Conservation (phyloP, 1,140 invertebrate genomes). For the Rhagoletis pomonella region DNA sequence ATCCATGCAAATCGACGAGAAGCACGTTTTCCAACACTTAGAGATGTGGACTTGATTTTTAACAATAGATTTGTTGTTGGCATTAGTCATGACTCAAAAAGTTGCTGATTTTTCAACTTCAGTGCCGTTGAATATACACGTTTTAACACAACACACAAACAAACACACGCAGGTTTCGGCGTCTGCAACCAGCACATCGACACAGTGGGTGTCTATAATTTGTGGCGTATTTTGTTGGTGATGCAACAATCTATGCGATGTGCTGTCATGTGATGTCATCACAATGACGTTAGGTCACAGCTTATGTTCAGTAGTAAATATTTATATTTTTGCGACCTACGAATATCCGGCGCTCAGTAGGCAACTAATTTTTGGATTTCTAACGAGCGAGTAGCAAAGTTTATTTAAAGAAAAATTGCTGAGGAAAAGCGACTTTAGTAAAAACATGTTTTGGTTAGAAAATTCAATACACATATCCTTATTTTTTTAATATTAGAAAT, state of each 20-base stretch:
- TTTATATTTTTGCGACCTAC: neutral
- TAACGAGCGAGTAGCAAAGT: neutral
- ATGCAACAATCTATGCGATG: neutral
- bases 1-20: neutral
- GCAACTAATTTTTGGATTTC: neutral
- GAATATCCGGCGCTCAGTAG: constrained; percentile 21
- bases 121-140: neutral
- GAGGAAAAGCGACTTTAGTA: too few relatives aligned
- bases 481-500: too few relatives aligned
- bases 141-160: too few relatives aligned
- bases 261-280: constrained; percentile 14
- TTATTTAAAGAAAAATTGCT: too few relatives aligned
- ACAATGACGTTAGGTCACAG: neutral
- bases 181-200: neutral
- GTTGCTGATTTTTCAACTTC: neutral
- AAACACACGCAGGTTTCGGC: neutral
- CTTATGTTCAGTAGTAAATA: neutral
- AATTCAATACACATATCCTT: too few relatives aligned
- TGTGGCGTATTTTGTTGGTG: neutral
- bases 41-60: neutral
- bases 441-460: too few relatives aligned
- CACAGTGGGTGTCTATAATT: neutral
- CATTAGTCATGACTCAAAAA: neutral
- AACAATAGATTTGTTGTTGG: neutral
- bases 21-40: neutral